A percentile compares a stretch with the other conserved stretches of the same genome.
phyloP scores from a whole-genome alignment of 2,113 vertebrate genomes.

The Silurus asotus region DNA sequence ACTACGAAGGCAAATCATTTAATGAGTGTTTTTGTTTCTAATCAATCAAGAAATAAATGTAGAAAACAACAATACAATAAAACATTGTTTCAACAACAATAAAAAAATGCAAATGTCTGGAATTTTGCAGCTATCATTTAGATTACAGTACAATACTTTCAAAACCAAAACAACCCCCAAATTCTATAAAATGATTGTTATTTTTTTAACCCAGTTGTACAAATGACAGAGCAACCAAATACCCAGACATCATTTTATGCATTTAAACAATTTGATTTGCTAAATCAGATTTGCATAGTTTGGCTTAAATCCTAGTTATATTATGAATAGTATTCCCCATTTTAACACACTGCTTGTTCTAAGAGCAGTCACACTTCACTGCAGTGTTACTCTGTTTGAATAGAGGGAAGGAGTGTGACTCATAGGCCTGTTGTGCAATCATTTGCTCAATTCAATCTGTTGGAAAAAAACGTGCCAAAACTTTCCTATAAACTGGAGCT shows the following conservation, averaged over 20 bases:
- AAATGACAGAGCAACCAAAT: not conserved
- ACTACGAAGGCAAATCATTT: not conserved
- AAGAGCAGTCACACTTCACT: not conserved
- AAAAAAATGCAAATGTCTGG: not conserved
- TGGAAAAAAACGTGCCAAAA: conserved; percentile 5
- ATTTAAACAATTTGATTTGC: not conserved
- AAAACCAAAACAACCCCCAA: not conserved
- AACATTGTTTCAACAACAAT: not conserved
- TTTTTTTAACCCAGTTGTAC: not conserved
- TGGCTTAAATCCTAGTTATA: not conserved
- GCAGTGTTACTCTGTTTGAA: conserved; percentile 5
- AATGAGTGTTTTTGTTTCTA: not conserved
- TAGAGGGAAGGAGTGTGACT: not conserved
- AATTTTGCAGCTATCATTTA: not conserved
- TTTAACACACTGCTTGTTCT: not conserved
- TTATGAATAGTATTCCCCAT: not conserved
- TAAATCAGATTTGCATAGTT: not conserved
- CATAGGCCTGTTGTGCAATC: not conserved
- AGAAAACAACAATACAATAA: too few species aligned
- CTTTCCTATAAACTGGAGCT: not conserved
- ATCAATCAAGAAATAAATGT: not conserved
- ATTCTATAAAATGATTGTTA: not conserved
- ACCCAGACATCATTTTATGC: not conserved
- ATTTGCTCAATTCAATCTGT: not conserved
- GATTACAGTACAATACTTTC: not conserved